Percentiles rank a stretch among this genome's conserved stretches.
Evolutionary conservation across 2,797 vertebrate genomes (phyloP).

Genomic region (Aselliscus stoliczkanus): DNA sequence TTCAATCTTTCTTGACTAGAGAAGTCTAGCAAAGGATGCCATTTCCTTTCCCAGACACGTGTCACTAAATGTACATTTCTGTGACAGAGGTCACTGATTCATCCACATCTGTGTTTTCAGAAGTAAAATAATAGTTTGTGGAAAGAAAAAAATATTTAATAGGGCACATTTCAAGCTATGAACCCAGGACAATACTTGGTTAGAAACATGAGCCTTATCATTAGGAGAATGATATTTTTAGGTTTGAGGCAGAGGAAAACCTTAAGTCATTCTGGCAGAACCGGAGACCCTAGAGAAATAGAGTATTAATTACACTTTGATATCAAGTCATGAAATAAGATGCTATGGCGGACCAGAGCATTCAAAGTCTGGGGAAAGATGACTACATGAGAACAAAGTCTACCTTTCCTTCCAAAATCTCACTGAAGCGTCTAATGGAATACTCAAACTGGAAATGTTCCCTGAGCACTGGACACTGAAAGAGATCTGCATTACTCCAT

Average conservation of each 20-base stretch:
- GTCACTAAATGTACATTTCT: constrained; percentile 64
- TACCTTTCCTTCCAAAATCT: neutral
- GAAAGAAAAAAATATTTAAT: neutral
- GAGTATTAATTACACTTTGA: neutral
- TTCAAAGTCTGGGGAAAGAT: neutral
- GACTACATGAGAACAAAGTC: neutral
- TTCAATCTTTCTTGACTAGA: constrained; percentile 56
- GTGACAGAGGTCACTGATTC: neutral
- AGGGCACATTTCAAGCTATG: neutral
- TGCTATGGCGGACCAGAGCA: neutral
- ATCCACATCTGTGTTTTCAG: neutral
- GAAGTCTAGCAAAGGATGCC: constrained; percentile 65
- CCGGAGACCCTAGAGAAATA: neutral
- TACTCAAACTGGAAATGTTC: neutral
- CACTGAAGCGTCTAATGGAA: neutral
- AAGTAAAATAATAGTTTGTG: neutral
- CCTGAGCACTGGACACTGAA: neutral
- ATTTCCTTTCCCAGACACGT: constrained; percentile 71
- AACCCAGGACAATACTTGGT: neutral
- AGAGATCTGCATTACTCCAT: neutral
- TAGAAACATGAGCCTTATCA: neutral
- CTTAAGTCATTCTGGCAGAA: neutral
- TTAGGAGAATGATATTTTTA: neutral
- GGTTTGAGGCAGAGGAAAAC: neutral
- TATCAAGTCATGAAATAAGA: neutral